Evolutionary conservation across 2,797 vertebrate genomes (phyloP).

Genomic region (Neosilurus mollespiculum): DNA sequence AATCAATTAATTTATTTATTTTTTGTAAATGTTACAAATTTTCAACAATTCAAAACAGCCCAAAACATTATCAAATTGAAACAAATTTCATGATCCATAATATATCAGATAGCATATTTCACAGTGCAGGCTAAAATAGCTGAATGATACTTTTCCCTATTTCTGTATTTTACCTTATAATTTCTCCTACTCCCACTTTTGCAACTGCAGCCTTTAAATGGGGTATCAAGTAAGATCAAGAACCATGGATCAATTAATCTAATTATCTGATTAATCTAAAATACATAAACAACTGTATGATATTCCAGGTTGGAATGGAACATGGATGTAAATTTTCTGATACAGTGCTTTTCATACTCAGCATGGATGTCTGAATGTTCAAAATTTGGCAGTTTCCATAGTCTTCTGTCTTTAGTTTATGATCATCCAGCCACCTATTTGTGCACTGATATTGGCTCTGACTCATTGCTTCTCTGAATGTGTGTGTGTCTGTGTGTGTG

Average conservation of each 20-base stretch:
- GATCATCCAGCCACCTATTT: background rate
- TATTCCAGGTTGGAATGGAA: background rate
- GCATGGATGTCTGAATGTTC: too few relatives aligned
- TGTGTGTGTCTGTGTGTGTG: background rate
- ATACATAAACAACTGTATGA: background rate
- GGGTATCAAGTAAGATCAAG: background rate
- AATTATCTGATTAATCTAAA: background rate
- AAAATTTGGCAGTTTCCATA: background rate
- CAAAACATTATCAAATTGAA: background rate
- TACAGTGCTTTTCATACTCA: background rate
- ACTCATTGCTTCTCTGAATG: constrained; percentile 6
- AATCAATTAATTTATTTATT: background rate
- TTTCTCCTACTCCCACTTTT: background rate
- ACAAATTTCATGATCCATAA: background rate
- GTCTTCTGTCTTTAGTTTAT: background rate
- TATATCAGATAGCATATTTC: background rate
- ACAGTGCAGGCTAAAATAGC: background rate
- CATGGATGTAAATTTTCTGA: background rate
- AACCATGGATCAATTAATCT: background rate
- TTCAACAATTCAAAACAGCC: too few relatives aligned
- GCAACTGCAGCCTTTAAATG: background rate
- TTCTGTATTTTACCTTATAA: background rate
- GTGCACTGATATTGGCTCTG: background rate
- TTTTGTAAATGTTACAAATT: background rate
- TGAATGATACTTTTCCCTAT: background rate